Percentiles rank a stretch among this genome's conserved stretches.
Conservation (phyloP, 2,888 invertebrate genomes). For the Drosophila birchii region DNA sequence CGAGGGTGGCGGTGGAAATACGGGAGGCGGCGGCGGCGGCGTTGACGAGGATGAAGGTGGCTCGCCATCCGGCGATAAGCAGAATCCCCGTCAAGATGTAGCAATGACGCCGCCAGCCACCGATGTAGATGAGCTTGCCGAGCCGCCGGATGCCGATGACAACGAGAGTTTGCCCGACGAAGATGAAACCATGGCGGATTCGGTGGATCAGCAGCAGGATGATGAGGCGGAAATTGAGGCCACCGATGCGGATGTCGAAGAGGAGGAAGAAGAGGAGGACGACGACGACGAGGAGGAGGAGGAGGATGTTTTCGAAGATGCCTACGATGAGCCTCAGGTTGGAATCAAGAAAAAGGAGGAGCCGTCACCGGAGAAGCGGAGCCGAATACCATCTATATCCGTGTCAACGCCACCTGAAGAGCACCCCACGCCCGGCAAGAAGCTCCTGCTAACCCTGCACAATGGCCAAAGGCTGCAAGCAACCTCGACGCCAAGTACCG, state of each 20-base stretch:
- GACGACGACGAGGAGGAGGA: constrained; percentile 55
- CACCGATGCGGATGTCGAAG: constrained; percentile 71
- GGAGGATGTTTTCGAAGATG: constrained; percentile 69
- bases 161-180: constrained; percentile 58
- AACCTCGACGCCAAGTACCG: constrained; percentile 74
- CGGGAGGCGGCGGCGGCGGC: constrained; percentile 6
- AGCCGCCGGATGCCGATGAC: constrained; percentile 48
- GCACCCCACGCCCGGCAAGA: constrained; percentile 55
- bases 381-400: constrained; percentile 31
- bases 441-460: constrained; percentile 49
- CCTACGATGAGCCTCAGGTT: constrained; percentile 60
- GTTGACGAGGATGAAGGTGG: constrained; percentile 21
- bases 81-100: constrained; percentile 38
- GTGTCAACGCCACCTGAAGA: constrained; percentile 24
- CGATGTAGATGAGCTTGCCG: constrained; percentile 59
- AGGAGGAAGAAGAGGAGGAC: constrained; percentile 60
- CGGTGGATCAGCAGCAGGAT: constrained; percentile 65
- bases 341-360: constrained; percentile 21
- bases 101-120: constrained; percentile 74
- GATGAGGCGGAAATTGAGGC: constrained; percentile 70
- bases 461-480: constrained; percentile 56
- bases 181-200: constrained; percentile 75
- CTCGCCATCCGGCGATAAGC: constrained; percentile 26
- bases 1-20: constrained; percentile 38
- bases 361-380: constrained; percentile 35